Base-by-base conservation (phyloP, 2,113 vertebrate genomes). In the Ranitomeya imitator region DNA sequence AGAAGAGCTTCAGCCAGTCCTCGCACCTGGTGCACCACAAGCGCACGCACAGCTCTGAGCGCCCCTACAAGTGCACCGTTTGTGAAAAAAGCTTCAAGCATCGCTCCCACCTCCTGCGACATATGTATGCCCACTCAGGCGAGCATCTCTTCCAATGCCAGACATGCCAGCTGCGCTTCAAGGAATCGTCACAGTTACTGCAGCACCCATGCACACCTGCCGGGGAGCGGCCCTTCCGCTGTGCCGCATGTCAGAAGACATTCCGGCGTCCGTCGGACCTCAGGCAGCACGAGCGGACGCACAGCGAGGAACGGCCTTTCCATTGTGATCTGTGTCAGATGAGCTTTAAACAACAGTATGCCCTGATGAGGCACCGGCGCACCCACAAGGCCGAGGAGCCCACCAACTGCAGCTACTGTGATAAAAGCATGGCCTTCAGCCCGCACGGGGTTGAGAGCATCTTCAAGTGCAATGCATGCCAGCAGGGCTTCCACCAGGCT, bases 21-120 rank as follows among this genome's bases (percentile, higher is more conserved):
- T 99, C 98, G 0, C 98, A 99, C 92, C 94, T 99, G 79, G 97
- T 97, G 90, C 98, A 99, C 92, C 98, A 99, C 94, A 99, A 99
- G 92, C 96, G 97, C 84, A 99, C 98, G 0, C 98, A 99, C 95
- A 99, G 98, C 93, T 97, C 97, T 0, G 98, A 99, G 90, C 96
- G 98, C 71, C 98, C 98, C 0, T 99, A 98, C 91, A 99, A 99
- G 92, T 99, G 98, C 51, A 96, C 98, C 0, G 98, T 99, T 18
- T 99, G 98, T 0, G 98, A 99, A 91, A 99, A 99, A 94, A 98
- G 96, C 92, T 99, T 99, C 91, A 99, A 99, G 93, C 98, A 99
- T 93, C 98, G 98, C 92, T 99, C 98, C 0, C 98, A 99, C 92
- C 95, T 99, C 18, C 97, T 99, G 90, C 97, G 98, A 79, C 98